phyloP scores from a whole-genome alignment of 2,113 vertebrate genomes.

The Euleptes europaea region DNA sequence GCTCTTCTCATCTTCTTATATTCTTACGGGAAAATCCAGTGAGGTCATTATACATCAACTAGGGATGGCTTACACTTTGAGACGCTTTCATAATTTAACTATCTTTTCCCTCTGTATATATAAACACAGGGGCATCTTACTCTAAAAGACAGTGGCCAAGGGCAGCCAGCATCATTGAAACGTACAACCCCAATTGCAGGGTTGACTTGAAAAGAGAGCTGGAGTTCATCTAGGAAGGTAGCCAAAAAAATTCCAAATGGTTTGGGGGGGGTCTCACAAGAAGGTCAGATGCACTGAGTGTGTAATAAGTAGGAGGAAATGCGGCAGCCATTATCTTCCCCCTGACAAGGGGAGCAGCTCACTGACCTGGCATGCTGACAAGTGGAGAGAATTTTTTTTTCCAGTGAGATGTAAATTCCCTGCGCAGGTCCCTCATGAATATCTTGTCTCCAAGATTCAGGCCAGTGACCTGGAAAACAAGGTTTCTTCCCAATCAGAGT shows the following conservation, averaged over 20 bases:
- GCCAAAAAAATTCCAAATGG: conserved; percentile 74
- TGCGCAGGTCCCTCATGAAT: conserved; percentile 82
- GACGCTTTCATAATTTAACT: background rate
- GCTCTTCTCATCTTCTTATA: no score
- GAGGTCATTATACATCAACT: background rate
- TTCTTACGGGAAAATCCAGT: background rate
- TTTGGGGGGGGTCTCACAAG: conserved; percentile 74
- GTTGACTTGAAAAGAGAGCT: conserved; percentile 39
- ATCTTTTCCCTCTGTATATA: background rate
- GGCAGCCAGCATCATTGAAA: background rate
- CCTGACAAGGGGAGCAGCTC: conserved; percentile 81
- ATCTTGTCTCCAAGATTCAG: conserved; percentile 84
- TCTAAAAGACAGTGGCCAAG: background rate
- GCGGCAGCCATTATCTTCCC: conserved; percentile 87
- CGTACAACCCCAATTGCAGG: conserved; percentile 41
- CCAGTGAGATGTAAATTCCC: conserved; percentile 90
- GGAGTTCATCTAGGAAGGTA: conserved; percentile 56
- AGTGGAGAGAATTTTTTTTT: conserved; percentile 94
- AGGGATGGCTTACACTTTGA: background rate
- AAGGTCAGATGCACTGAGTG: conserved; percentile 91
- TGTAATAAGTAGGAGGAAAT: conserved; percentile 87
- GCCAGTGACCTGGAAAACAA: conserved; percentile 87
- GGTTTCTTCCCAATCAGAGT: conserved; percentile 87
- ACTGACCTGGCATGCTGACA: conserved; percentile 92
- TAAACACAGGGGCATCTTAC: fast-evolving